These are phyloP conservation scores for Willowsia nigromaculata DNA, from an alignment of 2,888 invertebrate genomes.

Conservation along the genomic window DNA sequence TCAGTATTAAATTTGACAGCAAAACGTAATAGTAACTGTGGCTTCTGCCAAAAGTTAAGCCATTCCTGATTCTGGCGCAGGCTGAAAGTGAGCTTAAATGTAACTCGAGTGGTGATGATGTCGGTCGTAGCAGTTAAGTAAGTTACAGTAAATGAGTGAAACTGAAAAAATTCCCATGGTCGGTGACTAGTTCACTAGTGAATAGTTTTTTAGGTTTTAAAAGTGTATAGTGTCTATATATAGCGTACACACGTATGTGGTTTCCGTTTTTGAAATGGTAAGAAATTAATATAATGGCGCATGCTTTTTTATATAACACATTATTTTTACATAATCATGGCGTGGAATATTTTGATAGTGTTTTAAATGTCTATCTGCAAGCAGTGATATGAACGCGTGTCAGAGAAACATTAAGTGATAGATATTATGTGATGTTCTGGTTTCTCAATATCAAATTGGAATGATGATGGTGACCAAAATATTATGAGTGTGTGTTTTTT, in stretches of 20 bases:
- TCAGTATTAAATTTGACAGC: slow-evolving; percentile 71
- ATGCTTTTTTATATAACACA: neutral
- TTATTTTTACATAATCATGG: slow-evolving; percentile 6
- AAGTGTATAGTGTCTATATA: slow-evolving; percentile 10
- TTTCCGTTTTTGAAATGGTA: slow-evolving; percentile 66
- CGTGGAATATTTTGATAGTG: neutral
- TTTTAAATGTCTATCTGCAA: neutral
- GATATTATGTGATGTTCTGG: slow-evolving; percentile 26
- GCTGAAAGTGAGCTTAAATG: slow-evolving; percentile 46
- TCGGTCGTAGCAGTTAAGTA: slow-evolving; percentile 2
- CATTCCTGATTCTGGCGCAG: slow-evolving; percentile 43
- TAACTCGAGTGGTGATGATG: slow-evolving; percentile 31
- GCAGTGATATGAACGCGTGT: neutral
- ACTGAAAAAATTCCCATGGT: slow-evolving; percentile 57
- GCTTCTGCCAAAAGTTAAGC: slow-evolving; percentile 41
- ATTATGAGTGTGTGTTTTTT: neutral
- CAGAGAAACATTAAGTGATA: slow-evolving; percentile 12
- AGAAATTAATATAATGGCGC: slow-evolving; percentile 25
- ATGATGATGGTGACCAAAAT: neutral
- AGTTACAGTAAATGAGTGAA: slow-evolving; percentile 51
- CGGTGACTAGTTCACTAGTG: slow-evolving; percentile 33
- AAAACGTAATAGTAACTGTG: slow-evolving; percentile 52
- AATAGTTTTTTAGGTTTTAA: neutral
- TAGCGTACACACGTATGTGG: slow-evolving; percentile 47
- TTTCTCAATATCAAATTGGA: neutral